Base-by-base conservation (phyloP, 2,888 invertebrate genomes). In the Itoplectis maculator region DNA sequence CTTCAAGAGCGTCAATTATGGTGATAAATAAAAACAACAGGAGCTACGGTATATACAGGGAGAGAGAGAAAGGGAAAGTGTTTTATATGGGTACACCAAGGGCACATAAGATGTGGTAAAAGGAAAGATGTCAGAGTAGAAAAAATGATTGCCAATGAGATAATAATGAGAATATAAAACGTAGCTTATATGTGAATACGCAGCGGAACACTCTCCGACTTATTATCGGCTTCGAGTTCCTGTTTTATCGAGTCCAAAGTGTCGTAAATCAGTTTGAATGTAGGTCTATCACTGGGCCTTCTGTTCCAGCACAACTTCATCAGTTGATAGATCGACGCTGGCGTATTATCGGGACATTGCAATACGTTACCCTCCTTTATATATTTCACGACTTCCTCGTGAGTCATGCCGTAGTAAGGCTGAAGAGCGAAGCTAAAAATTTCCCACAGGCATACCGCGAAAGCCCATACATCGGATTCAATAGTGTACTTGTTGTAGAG, bases 401-500 rank as follows among this genome's bases (percentile, higher is more conserved):
- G 99, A 11, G 98, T 98, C 96, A 98, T 97, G 5, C 98, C 99
- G 92, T 98, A 98, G 91, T 99, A 99, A 8, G 99, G 99, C 93
- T 99, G 99, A 83, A 98, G 94, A 29, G 98, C 98, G 93, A 98
- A 99, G 63, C 98, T 97, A 93, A 98, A 99, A 90, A 99, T 97
- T 94, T 99, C 99, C 99, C 99, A 99, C 56, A 99, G 94, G 90
- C 98, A 97, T 18, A 99, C 98, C 70, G 98, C 99, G 93, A 97
- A 99, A 13, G 99, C 98, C 99, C 99, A 99, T 0, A 99, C 98
- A 93, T 99, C 99, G 11, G 98, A 98, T 92, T 99, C 98, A 83
- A 97, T 95, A 13, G 99, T 98, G 93, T 98, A 99, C 93, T 98
- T 98, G 93, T 98, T 99, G 92, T 98, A 98, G 73, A 99, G 94